phyloP scores from a whole-genome alignment of 2,888 invertebrate genomes.

The Xestia ashworthii region DNA sequence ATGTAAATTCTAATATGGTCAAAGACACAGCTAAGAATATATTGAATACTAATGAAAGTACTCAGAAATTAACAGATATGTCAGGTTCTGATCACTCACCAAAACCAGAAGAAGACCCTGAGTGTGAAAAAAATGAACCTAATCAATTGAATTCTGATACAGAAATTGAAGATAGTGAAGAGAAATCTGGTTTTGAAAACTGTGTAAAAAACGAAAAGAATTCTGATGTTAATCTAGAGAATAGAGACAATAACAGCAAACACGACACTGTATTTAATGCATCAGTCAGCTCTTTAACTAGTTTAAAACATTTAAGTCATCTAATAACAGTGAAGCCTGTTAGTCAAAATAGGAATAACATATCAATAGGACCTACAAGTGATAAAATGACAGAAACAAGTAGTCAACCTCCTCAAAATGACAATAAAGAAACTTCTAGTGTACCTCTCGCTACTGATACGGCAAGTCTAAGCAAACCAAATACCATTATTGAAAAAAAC shows the following conservation, averaged over 20 bases:
- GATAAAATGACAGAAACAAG: conserved; percentile 27
- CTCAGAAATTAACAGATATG: conserved; percentile 1
- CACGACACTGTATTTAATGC: conserved; percentile 10
- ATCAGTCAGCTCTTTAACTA: conserved; percentile 68
- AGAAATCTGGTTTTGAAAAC: conserved; percentile 17
- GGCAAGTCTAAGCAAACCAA: conserved; percentile 20
- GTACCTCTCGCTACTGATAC: conserved; percentile 25
- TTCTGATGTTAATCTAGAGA: conserved; percentile 12
- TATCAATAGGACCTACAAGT: conserved; percentile 24
- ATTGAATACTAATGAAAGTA: conserved; percentile 15
- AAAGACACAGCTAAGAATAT: conserved; percentile 16
- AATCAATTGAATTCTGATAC: conserved; percentile 36
- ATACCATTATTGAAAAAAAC: conserved; percentile 43
- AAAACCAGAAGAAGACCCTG: conserved; percentile 5
- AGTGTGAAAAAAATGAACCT: conserved; percentile 22
- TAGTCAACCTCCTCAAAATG: conserved; percentile 8
- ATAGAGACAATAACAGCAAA: conserved; percentile 28
- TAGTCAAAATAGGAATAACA: conserved; percentile 62
- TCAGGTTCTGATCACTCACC: conserved; percentile 6
- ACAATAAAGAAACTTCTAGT: conserved; percentile 22
- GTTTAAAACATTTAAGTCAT: conserved; percentile 80
- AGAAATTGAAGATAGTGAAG: conserved; percentile 31
- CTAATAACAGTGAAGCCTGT: conserved; percentile 80
- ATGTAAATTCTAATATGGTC: conserved; percentile 17
- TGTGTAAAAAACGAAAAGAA: conserved; percentile 20